Evolutionary conservation across 2,113 vertebrate species (phyloP).

Genomic region (Prionailurus bengalensis): DNA sequence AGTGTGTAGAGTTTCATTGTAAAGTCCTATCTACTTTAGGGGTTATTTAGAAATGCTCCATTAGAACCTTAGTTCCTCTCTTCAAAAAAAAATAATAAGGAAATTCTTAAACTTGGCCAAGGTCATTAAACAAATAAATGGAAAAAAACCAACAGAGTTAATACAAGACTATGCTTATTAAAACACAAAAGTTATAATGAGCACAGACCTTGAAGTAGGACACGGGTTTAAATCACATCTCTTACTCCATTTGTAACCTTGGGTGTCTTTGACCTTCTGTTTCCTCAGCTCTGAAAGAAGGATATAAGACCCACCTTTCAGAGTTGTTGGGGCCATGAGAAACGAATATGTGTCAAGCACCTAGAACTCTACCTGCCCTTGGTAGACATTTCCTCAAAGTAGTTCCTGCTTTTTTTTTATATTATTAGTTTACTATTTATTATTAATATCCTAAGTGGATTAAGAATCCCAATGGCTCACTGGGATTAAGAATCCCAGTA

Average conservation of each 20-base stretch:
- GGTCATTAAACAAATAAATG: conserved; percentile 31
- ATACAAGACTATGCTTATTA: neutral
- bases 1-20: neutral
- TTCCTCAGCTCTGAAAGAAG: neutral
- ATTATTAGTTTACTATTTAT: neutral
- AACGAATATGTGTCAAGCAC: neutral
- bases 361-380: neutral
- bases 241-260: neutral
- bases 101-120: conserved; percentile 36
- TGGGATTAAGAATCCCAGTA: neutral
- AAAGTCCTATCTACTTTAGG: conserved; percentile 16
- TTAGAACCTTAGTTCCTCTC: neutral
- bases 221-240: neutral
- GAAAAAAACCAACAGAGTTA: neutral
- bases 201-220: neutral
- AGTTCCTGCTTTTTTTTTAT: neutral
- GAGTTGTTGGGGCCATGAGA: neutral
- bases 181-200: conserved; percentile 35
- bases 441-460: neutral
- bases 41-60: conserved; percentile 10
- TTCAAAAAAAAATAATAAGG: neutral
- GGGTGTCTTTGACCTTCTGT: neutral
- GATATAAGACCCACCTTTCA: neutral
- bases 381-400: neutral
- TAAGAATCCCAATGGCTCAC: neutral